Evolutionary conservation across 2,888 invertebrate species (phyloP), one percentile per base, ranked within the genome.

Genomic region (Zhuqinia jingwanae): DNA sequence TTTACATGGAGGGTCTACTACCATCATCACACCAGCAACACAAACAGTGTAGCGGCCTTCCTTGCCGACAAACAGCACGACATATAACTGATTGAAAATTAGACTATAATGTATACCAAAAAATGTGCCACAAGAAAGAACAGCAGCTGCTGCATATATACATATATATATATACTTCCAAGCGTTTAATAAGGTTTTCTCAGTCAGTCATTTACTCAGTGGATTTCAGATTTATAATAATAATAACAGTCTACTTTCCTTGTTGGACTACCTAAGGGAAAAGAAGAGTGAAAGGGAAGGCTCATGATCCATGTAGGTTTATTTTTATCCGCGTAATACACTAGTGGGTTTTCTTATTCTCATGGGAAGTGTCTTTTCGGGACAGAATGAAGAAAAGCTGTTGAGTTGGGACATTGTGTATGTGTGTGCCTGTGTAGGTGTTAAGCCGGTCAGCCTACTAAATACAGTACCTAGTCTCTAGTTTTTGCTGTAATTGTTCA

Each of bases 71-170:
- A n/a, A n/a, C n/a, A n/a, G n/a, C n/a, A n/a, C n/a, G n/a, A n/a
- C n/a, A n/a, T n/a, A n/a, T n/a, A 36, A 70, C 27, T n/a, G 50
- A 73, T 73, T 73, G 27, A 50, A 73, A 50, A 73, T 73, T 73
- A 50, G 50, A 20, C 15, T 10, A 20, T 58, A 20, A 63, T 50
- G 50, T 45, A 68, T 50, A 50, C 25, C 50, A 25, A 73, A 73
- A n/a, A 73, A 30, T 73, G 50, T 73, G 73, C 27, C n/a, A 50
- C 50, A 50, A 50, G 50, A n/a, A 53, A 50, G 50, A 53, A 50
- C 27, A 53, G 50, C 73, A 73, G 27, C 73, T 73, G 73, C 47
- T 27, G 15, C 65, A 56, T 20, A 17, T 56, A 8, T 10, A n/a
- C 10, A 17, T 17, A 17, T 6, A 47, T n/a, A 6, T 47, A n/a